Conservation (phyloP, 2,797 vertebrate genomes). For the Pseudopleuronectes americanus region DNA sequence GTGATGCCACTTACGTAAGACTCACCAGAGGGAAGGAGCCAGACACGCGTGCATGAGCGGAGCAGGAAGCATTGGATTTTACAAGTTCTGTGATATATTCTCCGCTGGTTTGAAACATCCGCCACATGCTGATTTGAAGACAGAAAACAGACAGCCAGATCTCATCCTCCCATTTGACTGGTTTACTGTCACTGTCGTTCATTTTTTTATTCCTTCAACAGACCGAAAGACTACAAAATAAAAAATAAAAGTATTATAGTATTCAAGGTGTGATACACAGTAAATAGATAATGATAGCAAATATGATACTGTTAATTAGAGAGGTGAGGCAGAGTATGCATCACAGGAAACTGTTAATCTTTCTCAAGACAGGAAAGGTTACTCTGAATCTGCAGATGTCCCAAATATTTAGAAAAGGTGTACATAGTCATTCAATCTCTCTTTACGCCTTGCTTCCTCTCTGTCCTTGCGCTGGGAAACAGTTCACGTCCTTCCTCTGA, state of each 20-base stretch:
- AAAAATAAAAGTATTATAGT: too few relatives aligned
- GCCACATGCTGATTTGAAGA: slow-evolving; percentile 19
- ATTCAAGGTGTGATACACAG: neutral
- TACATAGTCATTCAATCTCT: slow-evolving; percentile 70
- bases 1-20: slow-evolving; percentile 69
- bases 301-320: slow-evolving; percentile 45
- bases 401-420: slow-evolving; percentile 87
- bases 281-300: slow-evolving; percentile 29
- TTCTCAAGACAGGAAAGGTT: slow-evolving; percentile 69
- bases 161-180: slow-evolving; percentile 2
- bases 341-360: slow-evolving; percentile 81
- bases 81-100: slow-evolving; percentile 33
- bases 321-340: slow-evolving; percentile 63
- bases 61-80: slow-evolving; percentile 30
- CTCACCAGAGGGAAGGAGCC: slow-evolving; percentile 40
- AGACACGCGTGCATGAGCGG: slow-evolving; percentile 45
- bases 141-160: neutral
- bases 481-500: slow-evolving; percentile 78
- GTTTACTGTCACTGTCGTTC: neutral
- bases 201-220: slow-evolving; percentile 25
- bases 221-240: neutral
- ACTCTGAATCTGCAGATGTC: slow-evolving; percentile 77
- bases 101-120: slow-evolving; percentile 24
- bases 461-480: slow-evolving; percentile 54
- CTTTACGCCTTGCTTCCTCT: slow-evolving; percentile 56